Evolutionary conservation across 2,888 invertebrate genomes (phyloP).

Genomic region (Epirrhoe alternata): DNA sequence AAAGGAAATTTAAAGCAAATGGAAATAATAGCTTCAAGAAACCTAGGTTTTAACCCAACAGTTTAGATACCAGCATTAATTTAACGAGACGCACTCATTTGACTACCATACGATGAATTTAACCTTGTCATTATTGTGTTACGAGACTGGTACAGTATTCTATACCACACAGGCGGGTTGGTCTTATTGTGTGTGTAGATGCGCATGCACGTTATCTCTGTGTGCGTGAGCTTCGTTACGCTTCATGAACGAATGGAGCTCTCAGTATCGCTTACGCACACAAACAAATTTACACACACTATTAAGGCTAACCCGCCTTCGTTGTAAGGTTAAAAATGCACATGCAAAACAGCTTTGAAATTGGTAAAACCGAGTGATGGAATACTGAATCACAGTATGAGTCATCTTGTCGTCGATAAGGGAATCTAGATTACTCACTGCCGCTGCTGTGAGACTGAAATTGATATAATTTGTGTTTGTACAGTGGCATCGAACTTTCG

Average conservation of each 20-base stretch:
- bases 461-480: not conserved
- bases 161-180: too few species aligned
- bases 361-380: not conserved
- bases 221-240: too few species aligned
- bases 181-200: too few species aligned
- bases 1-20: too few species aligned
- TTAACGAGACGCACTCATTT: not conserved
- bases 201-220: too few species aligned
- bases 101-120: not conserved
- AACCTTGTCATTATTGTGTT: not conserved
- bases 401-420: not conserved
- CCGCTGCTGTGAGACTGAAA: not conserved
- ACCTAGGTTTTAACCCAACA: too few species aligned
- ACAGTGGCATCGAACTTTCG: not conserved
- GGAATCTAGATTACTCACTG: not conserved
- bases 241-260: too few species aligned
- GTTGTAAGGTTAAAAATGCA: not conserved
- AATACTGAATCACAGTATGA: not conserved
- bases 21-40: too few species aligned
- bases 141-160: not conserved
- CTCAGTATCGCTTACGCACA: too few species aligned
- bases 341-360: not conserved
- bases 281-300: too few species aligned
- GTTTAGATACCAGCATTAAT: not conserved
- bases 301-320: too few species aligned